Conservation (phyloP, 2,113 vertebrate species). For the Tetraodon nigroviridis region DNA sequence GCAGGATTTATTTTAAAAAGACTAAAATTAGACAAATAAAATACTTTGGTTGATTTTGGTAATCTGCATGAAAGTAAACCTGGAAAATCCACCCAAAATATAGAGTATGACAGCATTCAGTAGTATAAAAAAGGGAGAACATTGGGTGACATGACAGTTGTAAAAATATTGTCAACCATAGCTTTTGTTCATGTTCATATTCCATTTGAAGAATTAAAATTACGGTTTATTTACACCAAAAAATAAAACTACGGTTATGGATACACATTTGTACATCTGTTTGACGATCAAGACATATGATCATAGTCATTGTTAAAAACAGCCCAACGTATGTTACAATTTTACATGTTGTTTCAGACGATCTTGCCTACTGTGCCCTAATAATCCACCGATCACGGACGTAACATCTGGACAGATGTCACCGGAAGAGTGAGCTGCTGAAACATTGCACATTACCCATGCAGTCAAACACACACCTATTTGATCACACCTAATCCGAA, state of each 20-base stretch:
- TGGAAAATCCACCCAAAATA: not conserved
- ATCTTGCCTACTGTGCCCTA: not conserved
- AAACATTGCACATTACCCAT: conserved; percentile 60
- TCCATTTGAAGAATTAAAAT: not conserved
- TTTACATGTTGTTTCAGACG: conserved; percentile 3
- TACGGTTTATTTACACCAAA: conserved; percentile 10
- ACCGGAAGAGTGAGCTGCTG: conserved; percentile 9
- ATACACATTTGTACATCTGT: conserved; percentile 9
- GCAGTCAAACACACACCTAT: conserved; percentile 40
- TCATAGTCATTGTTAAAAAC: conserved; percentile 15
- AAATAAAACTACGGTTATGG: conserved; percentile 1
- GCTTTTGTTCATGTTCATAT: not conserved
- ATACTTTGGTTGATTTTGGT: not conserved
- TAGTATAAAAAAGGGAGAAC: not conserved
- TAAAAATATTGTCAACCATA: conserved; percentile 3
- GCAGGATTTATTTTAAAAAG: not conserved
- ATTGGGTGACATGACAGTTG: not conserved
- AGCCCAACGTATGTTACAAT: conserved; percentile 21
- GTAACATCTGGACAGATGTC: conserved; percentile 12
- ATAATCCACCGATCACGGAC: conserved; percentile 3
- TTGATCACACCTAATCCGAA: conserved; percentile 8
- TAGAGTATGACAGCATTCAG: not conserved
- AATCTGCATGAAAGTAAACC: not conserved
- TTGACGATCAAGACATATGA: conserved; percentile 15
- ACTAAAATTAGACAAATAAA: not conserved